Base-by-base conservation (phyloP, 2,888 invertebrate genomes). In the Himalopsyche kuldschensis region DNA sequence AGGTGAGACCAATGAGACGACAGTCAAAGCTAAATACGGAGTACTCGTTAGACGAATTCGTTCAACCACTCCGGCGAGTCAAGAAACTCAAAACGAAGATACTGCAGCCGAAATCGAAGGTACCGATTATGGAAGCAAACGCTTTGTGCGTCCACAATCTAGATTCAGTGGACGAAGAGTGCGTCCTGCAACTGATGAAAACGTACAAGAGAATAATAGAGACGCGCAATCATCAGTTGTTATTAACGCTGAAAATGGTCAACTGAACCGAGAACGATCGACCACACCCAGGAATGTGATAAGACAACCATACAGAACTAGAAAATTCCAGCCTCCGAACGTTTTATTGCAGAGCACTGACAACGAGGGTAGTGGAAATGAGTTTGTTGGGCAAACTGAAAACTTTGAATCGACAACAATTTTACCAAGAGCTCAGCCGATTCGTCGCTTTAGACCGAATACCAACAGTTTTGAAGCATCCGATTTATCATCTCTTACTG, bases 401-500 rank as follows among this genome's bases (percentile, higher is more conserved):
- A 55, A 78, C 20, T 69, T 81, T 32, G 82, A 80, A 75, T 30
- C 83, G 17, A 82, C 82, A n/a, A 82, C 89, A 90, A 87, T 91
- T 79, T 75, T 79, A 27, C 76, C 78, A 47, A 82, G 84, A 78
- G 69, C 80, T 75, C 83, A 84, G 27, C 86, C 84, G 3, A 81
- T 77, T n/a, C 84, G 91, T 17, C 89, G 90, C 47, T 89, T 89
- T 77, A 89, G 89, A 85, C 89, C 91, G 20, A 88, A 88, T 20
- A 24, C 79, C 3, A 81, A 31, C 17, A 81, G 76, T 78, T 85
- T 81, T 90, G n/a, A 89, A n/a, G 91, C 92, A n/a, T 91, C 92
- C 84, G 93, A 93, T 88, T 87, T 92, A 20, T 89, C 92, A 76
- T 93, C 93, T 3, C 88, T 93, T 76, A 93, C 92, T 1, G 91